Evolutionary conservation across 2,113 vertebrate species (phyloP).

Genomic region (Vidua macroura): DNA sequence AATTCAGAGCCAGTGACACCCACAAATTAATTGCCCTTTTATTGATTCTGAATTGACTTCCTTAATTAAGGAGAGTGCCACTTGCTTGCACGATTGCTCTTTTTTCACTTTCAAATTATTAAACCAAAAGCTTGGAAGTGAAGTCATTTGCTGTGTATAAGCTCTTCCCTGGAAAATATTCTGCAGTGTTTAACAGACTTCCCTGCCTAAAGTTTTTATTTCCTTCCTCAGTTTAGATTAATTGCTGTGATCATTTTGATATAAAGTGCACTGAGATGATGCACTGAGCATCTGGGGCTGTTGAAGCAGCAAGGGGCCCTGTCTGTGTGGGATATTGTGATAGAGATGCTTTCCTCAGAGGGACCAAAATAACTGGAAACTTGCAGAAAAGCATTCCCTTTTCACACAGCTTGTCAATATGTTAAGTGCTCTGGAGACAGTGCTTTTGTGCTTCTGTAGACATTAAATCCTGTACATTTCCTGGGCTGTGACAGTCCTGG

Average conservation of each 20-base stretch:
- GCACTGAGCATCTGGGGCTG: background rate
- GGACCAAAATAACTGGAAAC: background rate
- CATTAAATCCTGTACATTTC: background rate
- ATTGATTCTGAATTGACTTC: conserved; percentile 55
- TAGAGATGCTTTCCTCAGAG: background rate
- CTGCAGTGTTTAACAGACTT: background rate
- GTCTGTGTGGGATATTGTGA: background rate
- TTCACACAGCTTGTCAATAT: conserved; percentile 27
- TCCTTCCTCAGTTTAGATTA: background rate
- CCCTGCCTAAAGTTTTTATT: background rate
- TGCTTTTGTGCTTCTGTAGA: conserved; percentile 44
- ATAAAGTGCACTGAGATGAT: background rate
- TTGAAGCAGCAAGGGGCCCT: background rate
- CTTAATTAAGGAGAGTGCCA: conserved; percentile 57
- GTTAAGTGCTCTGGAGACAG: conserved; percentile 41
- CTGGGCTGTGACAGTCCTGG: background rate
- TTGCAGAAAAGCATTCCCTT: conserved; percentile 7
- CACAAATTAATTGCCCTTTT: conserved; percentile 32
- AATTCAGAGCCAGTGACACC: background rate
- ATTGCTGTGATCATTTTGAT: background rate
- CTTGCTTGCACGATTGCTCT: background rate
- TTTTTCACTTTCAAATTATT: background rate
- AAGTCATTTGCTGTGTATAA: background rate
- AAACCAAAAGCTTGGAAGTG: background rate
- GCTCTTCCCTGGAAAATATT: background rate